A percentile compares a stretch with the other conserved stretches of the same genome.
Evolutionary conservation across 2,888 invertebrate species (phyloP).

Genomic region (Noctua fimbriata): DNA sequence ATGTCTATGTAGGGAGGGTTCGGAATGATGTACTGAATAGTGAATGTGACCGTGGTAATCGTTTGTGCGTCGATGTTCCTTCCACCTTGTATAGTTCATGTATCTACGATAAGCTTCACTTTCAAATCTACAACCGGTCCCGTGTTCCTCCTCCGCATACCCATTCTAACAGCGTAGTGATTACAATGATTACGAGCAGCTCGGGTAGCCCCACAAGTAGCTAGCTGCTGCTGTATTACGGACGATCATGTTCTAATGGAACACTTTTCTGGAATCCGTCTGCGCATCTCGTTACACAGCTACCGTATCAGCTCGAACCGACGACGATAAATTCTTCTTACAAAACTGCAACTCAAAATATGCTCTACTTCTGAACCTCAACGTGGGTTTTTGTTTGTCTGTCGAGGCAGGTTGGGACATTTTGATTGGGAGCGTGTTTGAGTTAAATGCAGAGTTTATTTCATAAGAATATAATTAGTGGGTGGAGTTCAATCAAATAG

Average conservation of each 20-base stretch:
- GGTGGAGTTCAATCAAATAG: slow-evolving; percentile 88
- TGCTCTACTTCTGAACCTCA: slow-evolving; percentile 22
- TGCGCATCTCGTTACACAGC: slow-evolving; percentile 66
- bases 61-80: not conserved
- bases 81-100: not conserved
- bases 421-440: slow-evolving; percentile 50
- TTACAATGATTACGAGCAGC: slow-evolving; percentile 23
- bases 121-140: not conserved
- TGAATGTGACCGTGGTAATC: not conserved
- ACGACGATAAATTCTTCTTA: slow-evolving; percentile 40
- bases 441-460: slow-evolving; percentile 88
- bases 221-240: slow-evolving; percentile 33
- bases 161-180: slow-evolving; percentile 3
- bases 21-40: not conserved
- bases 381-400: slow-evolving; percentile 1
- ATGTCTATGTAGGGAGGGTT: not conserved
- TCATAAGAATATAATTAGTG: slow-evolving; percentile 90
- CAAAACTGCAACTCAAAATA: slow-evolving; percentile 12
- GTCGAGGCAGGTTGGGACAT: slow-evolving; percentile 39
- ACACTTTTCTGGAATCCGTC: slow-evolving; percentile 63
- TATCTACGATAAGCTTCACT: not conserved
- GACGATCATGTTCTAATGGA: slow-evolving; percentile 57
- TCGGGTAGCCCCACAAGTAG: slow-evolving; percentile 3
- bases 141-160: not conserved
- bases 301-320: slow-evolving; percentile 73